phyloP scores from a whole-genome alignment of 2,797 vertebrate genomes.

The Sebastes vulpes region DNA sequence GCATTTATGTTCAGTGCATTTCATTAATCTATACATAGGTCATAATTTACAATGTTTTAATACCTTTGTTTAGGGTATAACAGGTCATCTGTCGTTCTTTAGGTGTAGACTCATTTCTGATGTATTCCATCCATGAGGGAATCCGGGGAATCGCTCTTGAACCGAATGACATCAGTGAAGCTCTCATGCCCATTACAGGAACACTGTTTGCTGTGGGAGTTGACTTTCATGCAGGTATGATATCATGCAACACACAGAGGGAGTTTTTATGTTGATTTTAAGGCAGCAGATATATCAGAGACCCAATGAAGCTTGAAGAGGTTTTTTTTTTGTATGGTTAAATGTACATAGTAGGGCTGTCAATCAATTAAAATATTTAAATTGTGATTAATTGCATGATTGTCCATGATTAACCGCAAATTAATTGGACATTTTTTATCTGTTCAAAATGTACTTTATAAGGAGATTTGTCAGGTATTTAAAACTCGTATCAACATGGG shows the following conservation, averaged over 20 bases:
- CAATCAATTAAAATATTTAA: too few species aligned
- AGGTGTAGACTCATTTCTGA: constrained; percentile 97
- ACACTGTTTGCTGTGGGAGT: constrained; percentile 97
- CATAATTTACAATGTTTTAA: background rate
- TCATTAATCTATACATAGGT: background rate
- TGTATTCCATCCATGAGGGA: constrained; percentile 98
- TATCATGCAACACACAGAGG: background rate
- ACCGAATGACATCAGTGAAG: constrained; percentile 93
- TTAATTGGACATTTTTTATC: too few species aligned
- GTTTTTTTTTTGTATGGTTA: background rate
- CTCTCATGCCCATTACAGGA: constrained; percentile 96
- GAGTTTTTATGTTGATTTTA: background rate
- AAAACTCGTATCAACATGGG: too few species aligned
- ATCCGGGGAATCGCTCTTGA: constrained; percentile 95
- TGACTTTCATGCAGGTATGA: constrained; percentile 96
- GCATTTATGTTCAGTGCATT: background rate
- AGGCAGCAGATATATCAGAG: background rate
- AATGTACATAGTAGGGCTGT: background rate
- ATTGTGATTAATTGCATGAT: too few species aligned
- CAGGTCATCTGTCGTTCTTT: background rate
- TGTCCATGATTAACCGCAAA: too few species aligned
- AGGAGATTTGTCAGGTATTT: too few species aligned
- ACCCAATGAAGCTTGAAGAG: background rate
- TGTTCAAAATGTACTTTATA: too few species aligned
- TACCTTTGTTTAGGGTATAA: background rate